phyloP scores from a whole-genome alignment of 2,888 invertebrate species.

The Phoronis australis region DNA sequence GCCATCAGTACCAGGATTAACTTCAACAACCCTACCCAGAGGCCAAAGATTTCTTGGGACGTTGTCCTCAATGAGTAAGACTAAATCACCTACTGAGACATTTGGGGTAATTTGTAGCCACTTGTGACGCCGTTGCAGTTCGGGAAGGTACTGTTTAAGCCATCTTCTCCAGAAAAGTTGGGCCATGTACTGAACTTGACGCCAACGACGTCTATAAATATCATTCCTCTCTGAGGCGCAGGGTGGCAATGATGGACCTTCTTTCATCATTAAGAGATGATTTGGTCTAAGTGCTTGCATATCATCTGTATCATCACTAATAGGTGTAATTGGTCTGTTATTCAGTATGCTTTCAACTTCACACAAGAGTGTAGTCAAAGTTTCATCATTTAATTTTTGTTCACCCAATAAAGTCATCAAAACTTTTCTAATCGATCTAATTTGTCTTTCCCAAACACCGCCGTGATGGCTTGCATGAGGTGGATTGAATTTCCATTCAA shows the following conservation, averaged over 20 bases:
- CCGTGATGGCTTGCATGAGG: neutral
- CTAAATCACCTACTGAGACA: neutral
- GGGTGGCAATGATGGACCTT: neutral
- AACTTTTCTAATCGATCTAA: neutral
- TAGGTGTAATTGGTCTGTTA: conserved; percentile 1
- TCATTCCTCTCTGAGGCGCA: neutral
- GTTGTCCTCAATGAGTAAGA: neutral
- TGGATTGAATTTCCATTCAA: conserved; percentile 5
- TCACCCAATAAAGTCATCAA: neutral
- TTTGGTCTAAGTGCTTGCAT: conserved; percentile 23
- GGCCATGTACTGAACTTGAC: neutral
- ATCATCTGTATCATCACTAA: conserved; percentile 6
- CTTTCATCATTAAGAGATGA: conserved; percentile 27
- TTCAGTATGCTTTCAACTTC: conserved; percentile 2
- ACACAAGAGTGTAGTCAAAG: neutral
- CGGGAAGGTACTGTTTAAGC: conserved; percentile 1
- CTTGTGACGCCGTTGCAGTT: neutral
- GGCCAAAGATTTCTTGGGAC: neutral
- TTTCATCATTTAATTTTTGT: neutral
- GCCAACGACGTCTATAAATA: neutral
- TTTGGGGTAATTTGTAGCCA: neutral
- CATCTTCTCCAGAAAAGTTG: conserved; percentile 5
- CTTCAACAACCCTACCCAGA: neutral
- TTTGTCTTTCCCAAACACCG: conserved; percentile 2
- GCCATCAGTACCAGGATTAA: no score